phyloP scores from a whole-genome alignment of 2,888 invertebrate genomes.

The Pandemis corylana region DNA sequence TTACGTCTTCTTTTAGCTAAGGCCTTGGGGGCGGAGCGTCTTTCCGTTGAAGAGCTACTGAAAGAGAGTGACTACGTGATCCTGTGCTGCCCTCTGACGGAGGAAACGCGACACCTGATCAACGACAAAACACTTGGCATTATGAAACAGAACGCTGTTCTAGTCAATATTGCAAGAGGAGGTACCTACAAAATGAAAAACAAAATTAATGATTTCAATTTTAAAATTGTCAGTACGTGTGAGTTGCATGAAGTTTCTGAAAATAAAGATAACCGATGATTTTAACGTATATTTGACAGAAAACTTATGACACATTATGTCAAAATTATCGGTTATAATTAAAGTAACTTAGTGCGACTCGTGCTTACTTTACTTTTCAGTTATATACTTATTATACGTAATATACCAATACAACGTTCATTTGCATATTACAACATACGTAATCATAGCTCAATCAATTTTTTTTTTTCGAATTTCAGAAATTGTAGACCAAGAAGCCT shows the following conservation, averaged over 20 bases:
- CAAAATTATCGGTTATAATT: no score
- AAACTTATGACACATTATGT: no score
- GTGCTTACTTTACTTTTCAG: no score
- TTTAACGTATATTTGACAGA: no score
- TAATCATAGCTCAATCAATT: background rate
- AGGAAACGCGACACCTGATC: constrained; percentile 89
- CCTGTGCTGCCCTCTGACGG: constrained; percentile 87
- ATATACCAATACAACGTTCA: no score
- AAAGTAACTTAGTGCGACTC: no score
- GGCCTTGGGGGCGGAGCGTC: constrained; percentile 86
- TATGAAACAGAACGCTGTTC: constrained; percentile 91
- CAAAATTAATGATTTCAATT: no score
- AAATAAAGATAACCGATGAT: no score
- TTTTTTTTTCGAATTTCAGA: constrained; percentile 57
- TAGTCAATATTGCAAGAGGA: constrained; percentile 91
- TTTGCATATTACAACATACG: no score
- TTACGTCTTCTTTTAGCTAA: constrained; percentile 57
- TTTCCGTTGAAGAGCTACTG: constrained; percentile 88
- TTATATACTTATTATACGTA: no score
- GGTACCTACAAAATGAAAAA: constrained; percentile 58
- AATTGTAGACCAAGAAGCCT: constrained; percentile 90
- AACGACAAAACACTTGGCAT: constrained; percentile 87
- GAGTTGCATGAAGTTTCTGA: no score
- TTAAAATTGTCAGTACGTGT: no score
- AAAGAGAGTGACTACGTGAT: constrained; percentile 90